Base-by-base conservation (phyloP, 2,113 vertebrate genomes). In the Xenotilapia flavipinnis region DNA sequence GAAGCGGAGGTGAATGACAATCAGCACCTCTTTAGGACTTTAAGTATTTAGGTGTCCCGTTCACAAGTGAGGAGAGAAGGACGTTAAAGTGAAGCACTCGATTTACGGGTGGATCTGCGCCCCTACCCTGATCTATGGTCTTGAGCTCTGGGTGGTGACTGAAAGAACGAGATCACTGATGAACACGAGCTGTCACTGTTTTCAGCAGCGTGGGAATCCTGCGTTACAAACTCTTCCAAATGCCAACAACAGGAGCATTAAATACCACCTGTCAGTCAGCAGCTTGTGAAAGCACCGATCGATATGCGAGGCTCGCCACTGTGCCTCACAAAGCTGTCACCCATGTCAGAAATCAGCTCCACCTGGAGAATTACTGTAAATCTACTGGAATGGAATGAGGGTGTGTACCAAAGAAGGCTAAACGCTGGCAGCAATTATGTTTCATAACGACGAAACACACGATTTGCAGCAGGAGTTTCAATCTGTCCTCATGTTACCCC, bases 201-300 rank as follows among this genome's bases (percentile, higher is more conserved):
- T 62, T 62, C 4, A 28, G 6, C 28, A 87, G 51, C 7, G 62
- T 90, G 90, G 85, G 85, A 89, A 90, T 49, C 5, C 38, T 45
- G 75, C n/a, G 31, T 17, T 17, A 21, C 17, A 51, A 62, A 7
- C 19, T 23, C 26, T 49, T 5, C 7, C 12, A 28, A 40, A 62
- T 51, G 7, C 45, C 55, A 51, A 33, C 36, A 51, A 65, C 10
- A 12, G 21, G 21, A 38, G 10, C 55, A 5, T 23, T 9, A 89
- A 83, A 83, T 40, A 21, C 42, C 60, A 58, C 15, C 31, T 87
- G 84, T 75, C 86, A 83, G 5, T 81, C 28, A 42, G 38, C 8
- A 2, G 3, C 58, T 45, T 3, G 4, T 6, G 28, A 87, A 47
- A 60, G 15, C 42, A n/a, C 1, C 23, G 45, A 60, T 15, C 6